A percentile compares a stretch with the other conserved stretches of the same genome.
Evolutionary conservation across 2,888 invertebrate genomes (phyloP).

Genomic region (Euclidia mi): DNA sequence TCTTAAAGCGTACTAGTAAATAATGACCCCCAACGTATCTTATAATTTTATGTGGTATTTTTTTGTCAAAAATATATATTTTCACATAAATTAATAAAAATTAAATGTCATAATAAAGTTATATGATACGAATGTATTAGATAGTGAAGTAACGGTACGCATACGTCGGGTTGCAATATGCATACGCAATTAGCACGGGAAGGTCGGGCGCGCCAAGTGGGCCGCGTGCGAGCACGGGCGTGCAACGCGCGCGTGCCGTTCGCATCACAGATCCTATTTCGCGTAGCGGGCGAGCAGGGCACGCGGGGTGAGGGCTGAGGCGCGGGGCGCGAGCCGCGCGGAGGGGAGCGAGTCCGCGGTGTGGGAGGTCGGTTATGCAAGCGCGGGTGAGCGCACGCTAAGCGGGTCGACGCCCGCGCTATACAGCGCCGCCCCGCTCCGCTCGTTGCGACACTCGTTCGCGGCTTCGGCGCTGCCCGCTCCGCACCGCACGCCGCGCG

Average conservation of each 20-base stretch:
- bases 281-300: slow-evolving; percentile 53
- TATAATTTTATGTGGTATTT: no score
- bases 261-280: slow-evolving; percentile 82
- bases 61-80: no score
- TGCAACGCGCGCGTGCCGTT: slow-evolving; percentile 64
- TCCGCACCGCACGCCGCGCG: slow-evolving; percentile 55
- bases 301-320: slow-evolving; percentile 34
- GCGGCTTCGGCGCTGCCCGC: slow-evolving; percentile 58
- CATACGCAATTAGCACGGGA: slow-evolving; percentile 81
- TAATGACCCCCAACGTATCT: no score
- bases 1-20: no score
- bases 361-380: slow-evolving; percentile 87
- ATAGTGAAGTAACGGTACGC: slow-evolving; percentile 39
- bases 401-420: slow-evolving; percentile 92
- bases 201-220: slow-evolving; percentile 81
- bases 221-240: slow-evolving; percentile 53
- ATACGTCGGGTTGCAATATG: slow-evolving; percentile 63
- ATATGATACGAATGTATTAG: slow-evolving; percentile 45
- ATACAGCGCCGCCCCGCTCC: slow-evolving; percentile 68
- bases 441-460: slow-evolving; percentile 78
- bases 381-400: slow-evolving; percentile 92
- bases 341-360: slow-evolving; percentile 61
- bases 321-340: slow-evolving; percentile 45
- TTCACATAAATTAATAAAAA: not conserved
- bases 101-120: slow-evolving; percentile 35